These are phyloP conservation scores for Venturia canescens DNA, from an alignment of 1,140 invertebrate genomes.

Conservation along the genomic window DNA sequence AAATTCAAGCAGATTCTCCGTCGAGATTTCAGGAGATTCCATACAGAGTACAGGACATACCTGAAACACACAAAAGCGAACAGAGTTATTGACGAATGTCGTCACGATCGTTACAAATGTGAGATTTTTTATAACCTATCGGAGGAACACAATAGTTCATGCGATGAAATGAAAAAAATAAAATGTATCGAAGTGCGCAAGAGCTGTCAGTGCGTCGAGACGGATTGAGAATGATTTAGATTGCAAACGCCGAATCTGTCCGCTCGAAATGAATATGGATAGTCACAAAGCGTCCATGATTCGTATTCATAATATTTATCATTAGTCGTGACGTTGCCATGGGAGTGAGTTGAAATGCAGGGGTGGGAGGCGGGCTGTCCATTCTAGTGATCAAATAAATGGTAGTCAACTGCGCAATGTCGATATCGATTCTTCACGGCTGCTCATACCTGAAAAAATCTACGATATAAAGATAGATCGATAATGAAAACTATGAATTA, in stretches of 20 bases:
- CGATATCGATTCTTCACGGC: neutral
- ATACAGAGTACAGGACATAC: constrained; percentile 10
- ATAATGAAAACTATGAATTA: neutral
- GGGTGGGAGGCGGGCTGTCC: neutral
- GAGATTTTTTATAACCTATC: neutral
- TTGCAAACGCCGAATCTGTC: constrained; percentile 9
- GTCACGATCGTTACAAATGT: neutral
- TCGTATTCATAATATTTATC: constrained; percentile 42
- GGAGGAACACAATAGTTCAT: neutral
- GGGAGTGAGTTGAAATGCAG: neutral
- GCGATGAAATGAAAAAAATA: constrained; percentile 23
- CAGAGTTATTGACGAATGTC: constrained; percentile 9
- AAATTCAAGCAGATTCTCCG: neutral
- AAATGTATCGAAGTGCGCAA: neutral
- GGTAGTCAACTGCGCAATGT: neutral
- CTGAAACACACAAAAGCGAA: constrained; percentile 24
- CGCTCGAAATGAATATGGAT: constrained; percentile 41
- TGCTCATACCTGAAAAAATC: neutral
- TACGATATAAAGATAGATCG: neutral
- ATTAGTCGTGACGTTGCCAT: neutral
- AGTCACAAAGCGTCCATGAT: constrained; percentile 40
- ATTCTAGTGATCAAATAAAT: constrained; percentile 40
- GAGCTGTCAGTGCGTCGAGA: neutral
- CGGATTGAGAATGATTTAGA: constrained; percentile 18
- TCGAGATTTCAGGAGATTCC: neutral